Conservation (phyloP, 2,888 invertebrate species). For the Ophraella communa region DNA sequence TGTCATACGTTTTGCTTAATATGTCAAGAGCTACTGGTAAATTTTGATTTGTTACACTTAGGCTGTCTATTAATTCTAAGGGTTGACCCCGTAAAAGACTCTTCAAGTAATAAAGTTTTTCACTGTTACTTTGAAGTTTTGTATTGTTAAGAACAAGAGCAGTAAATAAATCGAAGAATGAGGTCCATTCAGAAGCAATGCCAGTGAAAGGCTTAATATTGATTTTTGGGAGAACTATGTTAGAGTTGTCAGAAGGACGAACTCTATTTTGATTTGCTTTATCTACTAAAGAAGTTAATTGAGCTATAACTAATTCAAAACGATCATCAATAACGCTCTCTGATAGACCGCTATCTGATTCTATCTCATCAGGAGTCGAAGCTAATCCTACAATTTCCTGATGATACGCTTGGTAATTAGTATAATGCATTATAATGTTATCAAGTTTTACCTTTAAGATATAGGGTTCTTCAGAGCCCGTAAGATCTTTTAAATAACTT, state of each 20-base stretch:
- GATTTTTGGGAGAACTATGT: conserved; percentile 2
- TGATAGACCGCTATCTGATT: not conserved
- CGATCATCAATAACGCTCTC: not conserved
- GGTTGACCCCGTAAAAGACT: conserved; percentile 1
- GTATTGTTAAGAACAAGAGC: not conserved
- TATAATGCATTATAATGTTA: not conserved
- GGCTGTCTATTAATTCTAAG: not conserved
- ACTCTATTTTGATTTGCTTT: not conserved
- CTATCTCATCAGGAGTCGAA: not conserved
- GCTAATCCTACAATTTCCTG: not conserved
- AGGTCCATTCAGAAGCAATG: not conserved
- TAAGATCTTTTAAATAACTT: not conserved
- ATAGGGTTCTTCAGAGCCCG: not conserved
- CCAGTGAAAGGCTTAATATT: conserved; percentile 2
- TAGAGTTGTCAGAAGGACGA: not conserved
- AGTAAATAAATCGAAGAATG: conserved; percentile 5
- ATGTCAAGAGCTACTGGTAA: not conserved
- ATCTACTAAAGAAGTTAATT: not conserved
- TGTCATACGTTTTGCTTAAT: not conserved
- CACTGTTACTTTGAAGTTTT: not conserved
- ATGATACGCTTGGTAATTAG: not conserved
- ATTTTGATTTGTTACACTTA: conserved; percentile 8
- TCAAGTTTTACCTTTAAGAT: not conserved
- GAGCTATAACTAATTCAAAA: conserved; percentile 4
- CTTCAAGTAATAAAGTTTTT: conserved; percentile 8